Evolutionary conservation across 1,140 invertebrate species (phyloP).

Genomic region (Eulimnadia texana): DNA sequence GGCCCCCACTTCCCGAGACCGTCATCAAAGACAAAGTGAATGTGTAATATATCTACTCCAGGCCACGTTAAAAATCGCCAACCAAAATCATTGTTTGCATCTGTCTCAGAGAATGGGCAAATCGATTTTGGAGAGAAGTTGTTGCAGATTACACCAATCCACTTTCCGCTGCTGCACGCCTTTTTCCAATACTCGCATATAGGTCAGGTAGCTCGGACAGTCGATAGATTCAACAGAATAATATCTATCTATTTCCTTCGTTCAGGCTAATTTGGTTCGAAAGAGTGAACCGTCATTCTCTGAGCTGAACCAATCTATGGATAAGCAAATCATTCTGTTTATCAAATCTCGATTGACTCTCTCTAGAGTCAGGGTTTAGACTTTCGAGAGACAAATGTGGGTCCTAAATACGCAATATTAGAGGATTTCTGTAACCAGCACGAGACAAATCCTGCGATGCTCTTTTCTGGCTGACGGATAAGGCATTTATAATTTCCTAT

Average conservation of each 20-base stretch:
- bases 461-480: too few relatives aligned
- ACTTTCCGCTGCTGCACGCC: background rate
- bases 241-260: background rate
- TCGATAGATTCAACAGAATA: background rate
- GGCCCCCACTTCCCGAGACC: background rate
- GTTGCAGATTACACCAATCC: background rate
- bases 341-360: background rate
- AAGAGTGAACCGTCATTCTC: constrained; percentile 52
- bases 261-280: constrained; percentile 29
- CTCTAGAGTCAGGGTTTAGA: background rate
- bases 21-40: background rate
- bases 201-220: background rate
- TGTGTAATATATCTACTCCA: background rate
- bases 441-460: background rate
- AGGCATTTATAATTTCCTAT: too few relatives aligned
- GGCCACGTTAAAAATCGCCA: background rate
- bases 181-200: background rate
- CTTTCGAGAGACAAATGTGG: background rate
- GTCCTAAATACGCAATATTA: background rate
- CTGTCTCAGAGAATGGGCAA: background rate
- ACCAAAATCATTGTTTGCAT: background rate
- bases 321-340: background rate
- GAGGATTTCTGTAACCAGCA: background rate
- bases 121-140: background rate
- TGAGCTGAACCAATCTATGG: background rate